Conservation (phyloP, 2,113 vertebrate genomes). For the Grammomys dolichurus region DNA sequence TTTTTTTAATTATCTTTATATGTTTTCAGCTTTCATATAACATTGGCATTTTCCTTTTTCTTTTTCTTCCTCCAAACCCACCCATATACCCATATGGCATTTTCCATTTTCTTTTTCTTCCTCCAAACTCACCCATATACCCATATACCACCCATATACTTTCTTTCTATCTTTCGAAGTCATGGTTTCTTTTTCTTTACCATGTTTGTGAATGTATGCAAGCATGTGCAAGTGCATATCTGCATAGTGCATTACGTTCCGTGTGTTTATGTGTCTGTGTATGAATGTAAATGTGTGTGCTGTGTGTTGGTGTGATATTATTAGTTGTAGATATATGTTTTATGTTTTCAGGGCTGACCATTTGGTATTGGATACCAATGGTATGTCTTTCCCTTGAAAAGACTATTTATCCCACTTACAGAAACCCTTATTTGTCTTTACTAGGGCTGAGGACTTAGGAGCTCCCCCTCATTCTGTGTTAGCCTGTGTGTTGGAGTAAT, state of each 20-base stretch:
- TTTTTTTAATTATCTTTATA: background rate
- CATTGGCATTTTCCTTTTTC: background rate
- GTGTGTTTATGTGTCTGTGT: background rate
- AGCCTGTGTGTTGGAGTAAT: background rate
- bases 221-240: too few relatives aligned
- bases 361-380: background rate
- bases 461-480: background rate
- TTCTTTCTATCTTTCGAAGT: background rate
- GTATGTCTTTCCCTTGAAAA: background rate
- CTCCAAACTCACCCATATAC: too few relatives aligned
- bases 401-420: background rate
- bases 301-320: background rate
- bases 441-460: background rate
- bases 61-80: background rate
- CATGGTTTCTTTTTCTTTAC: background rate
- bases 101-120: too few relatives aligned
- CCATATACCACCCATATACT: too few relatives aligned
- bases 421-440: background rate
- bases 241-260: too few relatives aligned
- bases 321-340: background rate
- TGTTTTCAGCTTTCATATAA: background rate
- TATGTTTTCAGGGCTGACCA: background rate
- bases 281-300: background rate
- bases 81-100: too few relatives aligned
- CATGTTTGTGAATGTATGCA: too few relatives aligned